These are phyloP conservation scores for Pelecanus crispus DNA, from an alignment of 2,113 vertebrate genomes.

Conservation along the genomic window DNA sequence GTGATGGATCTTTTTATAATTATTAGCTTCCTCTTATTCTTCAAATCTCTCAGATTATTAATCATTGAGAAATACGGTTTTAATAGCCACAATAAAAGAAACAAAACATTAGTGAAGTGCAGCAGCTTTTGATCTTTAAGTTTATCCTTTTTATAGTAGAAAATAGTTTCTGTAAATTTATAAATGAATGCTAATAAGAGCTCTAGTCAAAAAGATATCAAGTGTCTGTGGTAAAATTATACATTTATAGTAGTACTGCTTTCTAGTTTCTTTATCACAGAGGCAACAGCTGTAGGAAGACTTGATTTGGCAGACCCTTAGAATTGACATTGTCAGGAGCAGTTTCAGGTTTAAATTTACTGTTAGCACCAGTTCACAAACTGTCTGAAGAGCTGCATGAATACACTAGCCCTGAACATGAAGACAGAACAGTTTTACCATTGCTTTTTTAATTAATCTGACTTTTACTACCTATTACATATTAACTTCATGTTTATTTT, in stretches of 20 bases:
- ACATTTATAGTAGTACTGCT: background rate
- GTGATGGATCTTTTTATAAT: background rate
- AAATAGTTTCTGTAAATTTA: background rate
- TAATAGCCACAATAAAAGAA: background rate
- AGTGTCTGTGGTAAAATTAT: background rate
- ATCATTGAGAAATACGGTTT: background rate
- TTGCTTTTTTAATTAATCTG: conserved; percentile 53
- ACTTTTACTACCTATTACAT: conserved; percentile 37
- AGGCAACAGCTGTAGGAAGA: background rate
- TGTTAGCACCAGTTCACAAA: background rate
- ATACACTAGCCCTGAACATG: background rate
- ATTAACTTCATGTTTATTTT: conserved; percentile 45
- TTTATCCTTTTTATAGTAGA: background rate
- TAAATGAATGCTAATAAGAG: background rate
- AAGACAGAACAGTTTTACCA: background rate
- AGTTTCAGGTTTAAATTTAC: conserved; percentile 29
- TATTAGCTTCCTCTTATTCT: background rate
- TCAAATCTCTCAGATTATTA: background rate
- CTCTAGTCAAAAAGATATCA: background rate
- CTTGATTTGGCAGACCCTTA: background rate
- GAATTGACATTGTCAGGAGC: background rate
- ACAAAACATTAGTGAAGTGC: background rate
- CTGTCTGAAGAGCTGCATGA: background rate
- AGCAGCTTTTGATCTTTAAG: background rate
- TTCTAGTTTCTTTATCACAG: background rate